A percentile compares a stretch with the other conserved stretches of the same genome.
Evolutionary conservation across 1,140 invertebrate species (phyloP).

Genomic region (Muscidifurax raptorellus): DNA sequence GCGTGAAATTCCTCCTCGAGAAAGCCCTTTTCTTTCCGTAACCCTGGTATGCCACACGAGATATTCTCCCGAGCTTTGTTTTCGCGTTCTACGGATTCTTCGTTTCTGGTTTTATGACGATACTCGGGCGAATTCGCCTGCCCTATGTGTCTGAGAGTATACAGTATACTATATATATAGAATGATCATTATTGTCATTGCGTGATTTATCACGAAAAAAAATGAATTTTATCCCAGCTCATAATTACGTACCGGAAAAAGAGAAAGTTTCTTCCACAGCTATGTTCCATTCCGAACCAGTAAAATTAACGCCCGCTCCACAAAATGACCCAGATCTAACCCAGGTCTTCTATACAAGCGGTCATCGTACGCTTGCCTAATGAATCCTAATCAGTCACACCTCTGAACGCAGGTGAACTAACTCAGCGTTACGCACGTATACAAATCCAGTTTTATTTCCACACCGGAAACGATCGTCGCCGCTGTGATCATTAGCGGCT

Average conservation of each 20-base stretch:
- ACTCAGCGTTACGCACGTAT: neutral
- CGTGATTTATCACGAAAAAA: too few species aligned
- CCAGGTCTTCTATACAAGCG: neutral
- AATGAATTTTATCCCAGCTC: too few species aligned
- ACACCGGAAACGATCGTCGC: neutral
- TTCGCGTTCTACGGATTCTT: too few species aligned
- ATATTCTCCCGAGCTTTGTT: neutral
- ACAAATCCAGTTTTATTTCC: neutral
- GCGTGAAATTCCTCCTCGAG: neutral
- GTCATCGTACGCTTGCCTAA: neutral
- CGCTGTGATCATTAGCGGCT: too few species aligned
- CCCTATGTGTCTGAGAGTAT: too few species aligned
- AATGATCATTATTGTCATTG: too few species aligned
- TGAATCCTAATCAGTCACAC: slow-evolving; percentile 10
- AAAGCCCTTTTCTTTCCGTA: slow-evolving; percentile 6
- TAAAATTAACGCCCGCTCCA: neutral
- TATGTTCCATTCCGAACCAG: neutral
- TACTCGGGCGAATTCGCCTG: too few species aligned
- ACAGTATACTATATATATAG: too few species aligned
- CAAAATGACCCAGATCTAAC: neutral
- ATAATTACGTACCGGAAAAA: neutral
- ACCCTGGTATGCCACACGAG: neutral
- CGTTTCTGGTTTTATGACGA: too few species aligned
- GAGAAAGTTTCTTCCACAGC: neutral
- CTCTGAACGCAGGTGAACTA: neutral